Percentiles rank a stretch among this genome's conserved stretches.
Conservation (phyloP, 2,113 vertebrate species). For the Bos indicus region DNA sequence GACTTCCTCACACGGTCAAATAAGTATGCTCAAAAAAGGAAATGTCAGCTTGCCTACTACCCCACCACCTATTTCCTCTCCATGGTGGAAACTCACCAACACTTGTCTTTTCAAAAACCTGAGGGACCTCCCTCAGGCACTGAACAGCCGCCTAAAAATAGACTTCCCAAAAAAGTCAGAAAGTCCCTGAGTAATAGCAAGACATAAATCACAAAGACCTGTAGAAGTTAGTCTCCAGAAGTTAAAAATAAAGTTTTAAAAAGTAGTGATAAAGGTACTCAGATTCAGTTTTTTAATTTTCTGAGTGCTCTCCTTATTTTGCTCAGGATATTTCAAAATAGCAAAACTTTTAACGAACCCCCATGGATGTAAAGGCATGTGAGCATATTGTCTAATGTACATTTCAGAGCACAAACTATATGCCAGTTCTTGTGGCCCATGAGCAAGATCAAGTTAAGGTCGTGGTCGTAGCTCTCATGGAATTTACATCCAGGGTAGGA, state of each 20-base stretch:
- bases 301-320: not conserved
- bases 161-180: not conserved
- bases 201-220: conserved; percentile 18
- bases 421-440: not conserved
- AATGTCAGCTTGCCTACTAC: conserved; percentile 29
- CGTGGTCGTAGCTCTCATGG: not conserved
- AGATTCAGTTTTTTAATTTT: conserved; percentile 11
- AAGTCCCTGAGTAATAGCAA: conserved; percentile 40
- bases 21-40: conserved; percentile 28
- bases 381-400: not conserved
- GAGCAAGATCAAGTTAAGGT: not conserved
- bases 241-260: conserved; percentile 54
- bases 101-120: conserved; percentile 46
- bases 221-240: conserved; percentile 7
- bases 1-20: not conserved
- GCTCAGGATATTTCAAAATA: conserved; percentile 46
- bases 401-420: not conserved
- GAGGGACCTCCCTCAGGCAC: conserved; percentile 31
- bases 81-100: conserved; percentile 48
- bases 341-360: conserved; percentile 33
- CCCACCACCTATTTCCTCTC: conserved; percentile 30
- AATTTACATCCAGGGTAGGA: not conserved
- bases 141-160: conserved; percentile 34
- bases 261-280: not conserved
- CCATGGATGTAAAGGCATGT: not conserved